These are phyloP conservation scores for Cheilinus undulatus DNA, from an alignment of 2,113 vertebrate species.

Conservation along the genomic window DNA sequence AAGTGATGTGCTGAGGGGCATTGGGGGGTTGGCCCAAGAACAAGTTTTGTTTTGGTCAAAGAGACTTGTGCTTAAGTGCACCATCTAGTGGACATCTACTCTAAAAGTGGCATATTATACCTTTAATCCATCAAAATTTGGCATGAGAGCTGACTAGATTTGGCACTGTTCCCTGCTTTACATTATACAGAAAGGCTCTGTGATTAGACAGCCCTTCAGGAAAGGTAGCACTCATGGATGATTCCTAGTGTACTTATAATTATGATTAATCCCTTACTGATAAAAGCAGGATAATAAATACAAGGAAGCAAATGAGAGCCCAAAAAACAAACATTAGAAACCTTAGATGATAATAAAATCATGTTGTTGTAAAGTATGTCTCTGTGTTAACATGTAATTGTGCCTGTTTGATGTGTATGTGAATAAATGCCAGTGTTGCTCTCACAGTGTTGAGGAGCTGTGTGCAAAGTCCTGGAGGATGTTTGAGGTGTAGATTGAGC, in stretches of 20 bases:
- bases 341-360: slow-evolving; percentile 24
- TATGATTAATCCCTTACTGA: slow-evolving; percentile 42
- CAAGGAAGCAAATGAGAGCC: slow-evolving; percentile 57
- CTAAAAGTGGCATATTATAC: too few species aligned
- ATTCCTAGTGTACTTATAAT: slow-evolving; percentile 39
- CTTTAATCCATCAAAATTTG: slow-evolving; percentile 59
- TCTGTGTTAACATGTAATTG: slow-evolving; percentile 12
- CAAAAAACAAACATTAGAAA: slow-evolving; percentile 31
- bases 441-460: slow-evolving; percentile 97
- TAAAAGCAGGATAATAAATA: slow-evolving; percentile 61
- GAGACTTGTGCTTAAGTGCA: too few species aligned
- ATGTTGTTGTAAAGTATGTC: slow-evolving; percentile 11
- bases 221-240: slow-evolving; percentile 43
- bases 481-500: slow-evolving; percentile 88
- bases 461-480: slow-evolving; percentile 93
- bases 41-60: too few species aligned
- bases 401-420: slow-evolving; percentile 28
- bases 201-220: slow-evolving; percentile 58
- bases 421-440: slow-evolving; percentile 53
- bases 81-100: too few species aligned
- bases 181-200: slow-evolving; percentile 53
- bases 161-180: slow-evolving; percentile 62
- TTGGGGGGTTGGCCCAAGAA: too few species aligned
- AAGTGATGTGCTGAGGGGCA: too few species aligned
- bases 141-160: slow-evolving; percentile 61